Evolutionary conservation across 1,140 invertebrate genomes (phyloP).

Genomic region (Babylonia areolata): DNA sequence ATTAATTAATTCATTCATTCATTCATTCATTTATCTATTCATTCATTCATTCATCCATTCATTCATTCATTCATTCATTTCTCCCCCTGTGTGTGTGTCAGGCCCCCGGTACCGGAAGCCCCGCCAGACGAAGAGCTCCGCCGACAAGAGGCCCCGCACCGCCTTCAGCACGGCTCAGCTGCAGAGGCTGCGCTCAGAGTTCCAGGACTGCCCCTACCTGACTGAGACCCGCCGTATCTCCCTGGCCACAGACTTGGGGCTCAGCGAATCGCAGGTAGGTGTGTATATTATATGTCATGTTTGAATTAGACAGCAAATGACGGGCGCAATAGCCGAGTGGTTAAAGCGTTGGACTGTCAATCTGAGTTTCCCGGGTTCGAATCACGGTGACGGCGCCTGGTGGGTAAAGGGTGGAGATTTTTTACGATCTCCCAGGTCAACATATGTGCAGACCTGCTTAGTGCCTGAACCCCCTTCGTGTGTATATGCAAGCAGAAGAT

Average conservation of each 20-base stretch:
- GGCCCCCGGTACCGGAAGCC: slow-evolving; percentile 91
- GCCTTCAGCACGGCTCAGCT: slow-evolving; percentile 97
- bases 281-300: too few species aligned
- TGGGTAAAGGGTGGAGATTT: too few species aligned
- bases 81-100: slow-evolving; percentile 72
- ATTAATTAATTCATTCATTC: not conserved
- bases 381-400: too few species aligned
- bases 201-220: slow-evolving; percentile 93
- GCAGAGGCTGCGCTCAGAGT: slow-evolving; percentile 92
- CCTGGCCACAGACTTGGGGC: slow-evolving; percentile 90
- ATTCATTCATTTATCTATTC: not conserved
- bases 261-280: slow-evolving; percentile 96
- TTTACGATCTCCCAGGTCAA: too few species aligned
- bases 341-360: too few species aligned
- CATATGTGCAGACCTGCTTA: too few species aligned
- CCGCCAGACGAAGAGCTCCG: slow-evolving; percentile 82
- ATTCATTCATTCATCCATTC: not conserved
- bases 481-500: too few species aligned
- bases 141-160: slow-evolving; percentile 91
- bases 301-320: too few species aligned
- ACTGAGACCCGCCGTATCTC: slow-evolving; percentile 94
- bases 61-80: not conserved
- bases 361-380: too few species aligned
- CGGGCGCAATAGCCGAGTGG: too few species aligned
- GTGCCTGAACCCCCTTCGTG: too few species aligned